phyloP scores from a whole-genome alignment of 2,888 invertebrate genomes.

The Dynastes hyllus region DNA sequence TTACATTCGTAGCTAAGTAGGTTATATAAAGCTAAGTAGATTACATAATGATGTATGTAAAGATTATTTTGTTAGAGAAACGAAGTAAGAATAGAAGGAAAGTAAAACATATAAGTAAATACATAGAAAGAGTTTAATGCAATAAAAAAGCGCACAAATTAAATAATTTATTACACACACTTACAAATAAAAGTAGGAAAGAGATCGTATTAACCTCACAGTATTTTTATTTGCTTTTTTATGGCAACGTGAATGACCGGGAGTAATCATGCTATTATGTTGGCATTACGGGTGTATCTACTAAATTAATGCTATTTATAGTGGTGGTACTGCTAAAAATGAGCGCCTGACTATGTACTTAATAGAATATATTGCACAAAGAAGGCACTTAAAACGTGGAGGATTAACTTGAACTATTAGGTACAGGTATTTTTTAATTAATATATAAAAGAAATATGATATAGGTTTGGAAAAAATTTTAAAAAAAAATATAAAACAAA shows the following conservation, averaged over 20 bases:
- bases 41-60: not conserved
- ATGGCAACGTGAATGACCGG: constrained; percentile 8
- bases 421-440: no score
- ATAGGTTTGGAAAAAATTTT: no score
- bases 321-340: not conserved
- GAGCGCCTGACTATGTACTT: not conserved
- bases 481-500: no score
- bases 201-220: constrained; percentile 25
- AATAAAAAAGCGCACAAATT: constrained; percentile 36
- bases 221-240: constrained; percentile 27
- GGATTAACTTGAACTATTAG: not conserved
- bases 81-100: not conserved
- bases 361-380: not conserved
- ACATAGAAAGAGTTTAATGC: constrained; percentile 37
- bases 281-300: not conserved
- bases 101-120: constrained; percentile 28
- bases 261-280: not conserved
- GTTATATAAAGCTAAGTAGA: not conserved
- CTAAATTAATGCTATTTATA: constrained; percentile 1
- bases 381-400: not conserved
- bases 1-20: not conserved
- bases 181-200: constrained; percentile 29
- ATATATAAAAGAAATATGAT: no score
- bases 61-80: constrained; percentile 1
- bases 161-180: constrained; percentile 31